Conservation (phyloP, 1,140 invertebrate species). For the Heliconius congener region DNA sequence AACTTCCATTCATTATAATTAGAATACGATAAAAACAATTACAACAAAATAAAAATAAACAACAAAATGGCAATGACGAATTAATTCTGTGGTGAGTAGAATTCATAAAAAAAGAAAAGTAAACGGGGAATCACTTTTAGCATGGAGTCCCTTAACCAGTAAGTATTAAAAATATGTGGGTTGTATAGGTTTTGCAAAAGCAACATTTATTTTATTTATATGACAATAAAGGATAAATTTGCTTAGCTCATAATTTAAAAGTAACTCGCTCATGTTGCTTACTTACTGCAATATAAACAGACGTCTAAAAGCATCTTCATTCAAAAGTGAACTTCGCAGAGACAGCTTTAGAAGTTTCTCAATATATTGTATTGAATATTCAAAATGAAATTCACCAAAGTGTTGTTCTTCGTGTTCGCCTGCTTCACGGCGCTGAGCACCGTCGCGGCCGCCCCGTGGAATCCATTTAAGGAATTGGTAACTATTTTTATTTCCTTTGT, state of each 20-base stretch:
- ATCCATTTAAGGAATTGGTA: conserved; percentile 43
- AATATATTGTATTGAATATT: not conserved
- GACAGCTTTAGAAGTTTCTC: not conserved
- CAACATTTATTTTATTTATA: not conserved
- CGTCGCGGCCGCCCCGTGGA: conserved; percentile 35
- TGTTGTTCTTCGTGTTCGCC: conserved; percentile 33
- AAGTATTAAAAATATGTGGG: not conserved
- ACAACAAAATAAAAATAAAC: too few relatives aligned
- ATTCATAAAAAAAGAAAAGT: not conserved
- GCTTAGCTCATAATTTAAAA: not conserved
- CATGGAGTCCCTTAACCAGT: not conserved
- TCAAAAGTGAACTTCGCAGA: not conserved
- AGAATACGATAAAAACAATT: too few relatives aligned
- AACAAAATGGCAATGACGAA: too few relatives aligned
- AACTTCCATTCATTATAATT: too few relatives aligned
- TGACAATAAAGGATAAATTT: not conserved
- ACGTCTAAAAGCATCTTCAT: not conserved
- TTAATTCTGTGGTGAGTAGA: too few relatives aligned
- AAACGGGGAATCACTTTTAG: conserved; percentile 1
- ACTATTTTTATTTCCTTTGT: conserved; percentile 1
- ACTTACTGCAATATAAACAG: not conserved
- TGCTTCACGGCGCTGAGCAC: conserved; percentile 23
- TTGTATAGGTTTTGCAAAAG: not conserved
- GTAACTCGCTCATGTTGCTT: not conserved
- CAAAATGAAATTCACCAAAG: conserved; percentile 35